Percentiles rank a stretch among this genome's conserved stretches.
Conservation (phyloP, 1,140 invertebrate species). For the Pseudomyrmex cubaensis region DNA sequence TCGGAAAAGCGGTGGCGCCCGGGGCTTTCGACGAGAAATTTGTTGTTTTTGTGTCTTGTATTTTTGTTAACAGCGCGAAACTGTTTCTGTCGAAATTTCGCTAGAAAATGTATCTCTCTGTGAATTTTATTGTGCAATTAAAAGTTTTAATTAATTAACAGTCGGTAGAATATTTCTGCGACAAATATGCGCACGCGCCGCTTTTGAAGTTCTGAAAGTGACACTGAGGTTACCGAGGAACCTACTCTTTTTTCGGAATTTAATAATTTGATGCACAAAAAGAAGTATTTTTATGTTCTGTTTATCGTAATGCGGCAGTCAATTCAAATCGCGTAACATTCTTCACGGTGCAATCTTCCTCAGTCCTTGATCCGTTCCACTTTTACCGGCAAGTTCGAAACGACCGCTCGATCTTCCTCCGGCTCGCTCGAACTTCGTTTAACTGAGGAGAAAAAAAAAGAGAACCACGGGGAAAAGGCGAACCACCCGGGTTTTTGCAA, state of each 20-base stretch:
- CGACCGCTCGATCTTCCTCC: conserved; percentile 9
- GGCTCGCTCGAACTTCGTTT: conserved; percentile 22
- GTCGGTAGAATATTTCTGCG: too few relatives aligned
- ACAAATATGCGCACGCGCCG: not conserved
- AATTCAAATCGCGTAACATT: not conserved
- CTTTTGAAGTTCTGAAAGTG: not conserved
- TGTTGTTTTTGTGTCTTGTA: conserved; percentile 62
- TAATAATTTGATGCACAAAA: not conserved
- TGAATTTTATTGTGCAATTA: not conserved
- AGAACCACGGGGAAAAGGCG: not conserved
- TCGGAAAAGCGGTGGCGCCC: conserved; percentile 7
- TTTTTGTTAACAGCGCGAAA: conserved; percentile 48
- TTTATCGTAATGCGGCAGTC: not conserved
- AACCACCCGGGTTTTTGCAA: conserved; percentile 44
- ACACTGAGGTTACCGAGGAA: not conserved
- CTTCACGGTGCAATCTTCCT: not conserved
- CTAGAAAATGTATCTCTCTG: not conserved
- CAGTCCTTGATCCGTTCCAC: not conserved
- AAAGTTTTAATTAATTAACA: not conserved
- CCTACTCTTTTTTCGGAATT: not conserved
- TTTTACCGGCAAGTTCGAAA: not conserved
- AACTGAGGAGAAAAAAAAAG: not conserved
- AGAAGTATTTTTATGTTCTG: conserved; percentile 44
- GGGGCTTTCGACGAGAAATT: conserved; percentile 59
- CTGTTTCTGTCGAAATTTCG: conserved; percentile 17